Evolutionary conservation across 2,888 invertebrate genomes (phyloP).

Genomic region (Herminia tarsipennalis): DNA sequence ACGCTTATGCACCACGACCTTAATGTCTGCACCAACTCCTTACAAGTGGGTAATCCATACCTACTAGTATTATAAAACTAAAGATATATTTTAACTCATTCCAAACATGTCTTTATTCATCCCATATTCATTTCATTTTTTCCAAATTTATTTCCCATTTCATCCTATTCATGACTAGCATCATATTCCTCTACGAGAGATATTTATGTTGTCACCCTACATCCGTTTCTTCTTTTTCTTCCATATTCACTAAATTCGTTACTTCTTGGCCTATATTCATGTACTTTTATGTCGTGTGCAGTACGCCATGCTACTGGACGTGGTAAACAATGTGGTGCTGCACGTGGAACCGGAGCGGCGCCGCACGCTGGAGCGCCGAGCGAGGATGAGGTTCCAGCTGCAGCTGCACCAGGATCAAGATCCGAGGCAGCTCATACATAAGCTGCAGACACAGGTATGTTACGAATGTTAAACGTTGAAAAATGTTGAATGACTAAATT

Average conservation of each 20-base stretch:
- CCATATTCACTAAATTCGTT: no score
- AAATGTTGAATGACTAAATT: background rate
- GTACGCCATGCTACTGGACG: slow-evolving; percentile 98
- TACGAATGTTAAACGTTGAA: no score
- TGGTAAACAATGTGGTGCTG: slow-evolving; percentile 98
- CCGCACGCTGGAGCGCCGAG: slow-evolving; percentile 94
- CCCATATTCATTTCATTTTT: no score
- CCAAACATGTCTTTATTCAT: no score
- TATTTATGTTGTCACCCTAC: no score
- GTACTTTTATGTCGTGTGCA: slow-evolving; percentile 60
- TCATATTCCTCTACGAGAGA: no score
- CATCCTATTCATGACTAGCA: no score
- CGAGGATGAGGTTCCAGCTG: slow-evolving; percentile 97
- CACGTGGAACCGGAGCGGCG: slow-evolving; percentile 98
- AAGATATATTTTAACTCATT: no score
- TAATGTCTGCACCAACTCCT: slow-evolving; percentile 98
- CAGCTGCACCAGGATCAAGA: slow-evolving; percentile 96
- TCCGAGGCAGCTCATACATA: slow-evolving; percentile 95
- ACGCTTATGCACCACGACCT: slow-evolving; percentile 99
- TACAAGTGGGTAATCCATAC: slow-evolving; percentile 86
- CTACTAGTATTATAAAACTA: no score
- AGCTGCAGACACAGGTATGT: slow-evolving; percentile 92
- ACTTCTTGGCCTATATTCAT: background rate
- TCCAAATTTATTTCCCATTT: no score
- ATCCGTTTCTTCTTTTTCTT: no score